Conservation (phyloP, 2,797 vertebrate genomes). For the Rhabdomys pumilio region DNA sequence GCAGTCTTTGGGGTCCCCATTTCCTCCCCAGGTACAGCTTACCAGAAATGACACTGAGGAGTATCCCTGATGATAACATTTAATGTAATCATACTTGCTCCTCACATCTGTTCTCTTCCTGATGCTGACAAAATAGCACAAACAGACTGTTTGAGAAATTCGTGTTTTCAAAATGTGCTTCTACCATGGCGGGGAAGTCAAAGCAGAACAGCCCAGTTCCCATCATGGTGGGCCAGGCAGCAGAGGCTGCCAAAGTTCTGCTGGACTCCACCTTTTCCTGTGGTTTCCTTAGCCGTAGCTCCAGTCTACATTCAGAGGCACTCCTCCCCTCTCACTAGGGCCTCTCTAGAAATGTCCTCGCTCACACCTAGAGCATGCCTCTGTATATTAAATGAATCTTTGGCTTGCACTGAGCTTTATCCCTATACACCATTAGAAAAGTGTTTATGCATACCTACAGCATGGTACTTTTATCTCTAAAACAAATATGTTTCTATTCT, state of each 20-base stretch:
- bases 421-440: not conserved
- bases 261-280: not conserved
- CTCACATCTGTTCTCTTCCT: not conserved
- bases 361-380: not conserved
- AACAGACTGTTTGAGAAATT: not conserved
- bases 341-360: too few relatives aligned
- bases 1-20: not conserved
- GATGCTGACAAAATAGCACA: not conserved
- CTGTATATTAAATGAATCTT: not conserved
- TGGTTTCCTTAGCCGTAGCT: not conserved
- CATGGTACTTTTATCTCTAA: slow-evolving; percentile 23
- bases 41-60: not conserved
- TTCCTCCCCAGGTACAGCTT: not conserved
- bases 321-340: not conserved
- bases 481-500: not conserved
- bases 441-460: not conserved
- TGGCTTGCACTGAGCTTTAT: not conserved
- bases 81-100: not conserved
- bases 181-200: too few relatives aligned
- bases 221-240: not conserved
- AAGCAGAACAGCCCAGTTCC: not conserved
- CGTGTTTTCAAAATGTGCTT: not conserved
- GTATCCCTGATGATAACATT: not conserved
- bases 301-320: not conserved
- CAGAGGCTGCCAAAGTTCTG: not conserved